Percentiles rank a stretch among this genome's conserved stretches.
Evolutionary conservation across 92 coral and sea anemone species (phyloP).

Genomic region (Muricea muricata): DNA sequence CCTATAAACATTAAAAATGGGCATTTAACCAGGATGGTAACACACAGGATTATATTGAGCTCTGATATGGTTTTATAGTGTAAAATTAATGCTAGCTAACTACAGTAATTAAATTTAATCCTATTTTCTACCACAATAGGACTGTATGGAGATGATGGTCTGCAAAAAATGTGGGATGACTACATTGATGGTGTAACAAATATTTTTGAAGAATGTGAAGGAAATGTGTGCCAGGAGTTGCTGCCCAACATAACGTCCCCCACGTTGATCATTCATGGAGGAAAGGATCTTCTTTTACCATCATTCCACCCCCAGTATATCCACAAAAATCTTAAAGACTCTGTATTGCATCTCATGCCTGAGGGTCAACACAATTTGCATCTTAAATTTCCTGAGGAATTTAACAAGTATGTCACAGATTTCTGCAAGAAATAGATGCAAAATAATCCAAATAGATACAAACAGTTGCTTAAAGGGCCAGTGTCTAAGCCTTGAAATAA

Average conservation of each 20-base stretch:
- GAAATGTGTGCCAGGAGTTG: conserved; percentile 78
- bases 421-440: conserved; percentile 52
- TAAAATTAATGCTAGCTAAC: too few relatives aligned
- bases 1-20: too few relatives aligned
- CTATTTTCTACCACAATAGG: conserved; percentile 53
- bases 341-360: conserved; percentile 89
- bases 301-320: conserved; percentile 87
- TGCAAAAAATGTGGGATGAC: conserved; percentile 81
- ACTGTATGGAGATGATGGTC: conserved; percentile 86
- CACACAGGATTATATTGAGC: too few relatives aligned
- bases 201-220: conserved; percentile 67
- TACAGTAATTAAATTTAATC: not conserved
- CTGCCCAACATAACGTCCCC: conserved; percentile 83
- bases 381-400: conserved; percentile 86
- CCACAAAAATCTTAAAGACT: conserved; percentile 72
- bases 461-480: not conserved
- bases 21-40: too few relatives aligned
- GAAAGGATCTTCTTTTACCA: conserved; percentile 92
- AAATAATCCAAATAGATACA: too few relatives aligned
- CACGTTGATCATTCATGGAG: conserved; percentile 91
- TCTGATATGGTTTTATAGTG: too few relatives aligned
- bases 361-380: conserved; percentile 93
- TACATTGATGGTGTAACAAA: conserved; percentile 79
- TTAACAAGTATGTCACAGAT: conserved; percentile 74
- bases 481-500: too few relatives aligned